phyloP scores from a whole-genome alignment of 1,140 invertebrate species.

The Hyles vespertilio region DNA sequence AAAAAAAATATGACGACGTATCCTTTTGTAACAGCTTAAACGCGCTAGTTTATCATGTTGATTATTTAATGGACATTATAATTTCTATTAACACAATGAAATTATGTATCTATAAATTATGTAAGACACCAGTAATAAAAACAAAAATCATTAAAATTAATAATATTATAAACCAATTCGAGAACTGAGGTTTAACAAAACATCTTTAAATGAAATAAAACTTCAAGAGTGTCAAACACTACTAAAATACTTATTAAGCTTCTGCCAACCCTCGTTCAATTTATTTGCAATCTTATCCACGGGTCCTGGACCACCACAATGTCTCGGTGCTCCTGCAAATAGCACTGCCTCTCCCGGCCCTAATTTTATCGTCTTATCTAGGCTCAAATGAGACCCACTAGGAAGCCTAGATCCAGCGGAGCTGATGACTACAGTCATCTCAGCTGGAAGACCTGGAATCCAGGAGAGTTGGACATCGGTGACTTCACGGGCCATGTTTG shows the following conservation, averaged over 20 bases:
- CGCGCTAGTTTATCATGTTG: too few species aligned
- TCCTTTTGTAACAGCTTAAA: too few species aligned
- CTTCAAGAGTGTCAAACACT: constrained; percentile 23
- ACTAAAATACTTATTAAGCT: constrained; percentile 66
- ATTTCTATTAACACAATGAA: too few species aligned
- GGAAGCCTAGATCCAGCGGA: constrained; percentile 47
- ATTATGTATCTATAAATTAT: too few species aligned
- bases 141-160: not conserved
- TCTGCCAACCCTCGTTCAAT: constrained; percentile 66
- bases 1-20: too few species aligned
- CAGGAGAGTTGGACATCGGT: constrained; percentile 43
- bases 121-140: too few species aligned
- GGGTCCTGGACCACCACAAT: constrained; percentile 62
- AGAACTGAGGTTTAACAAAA: not conserved
- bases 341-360: constrained; percentile 50
- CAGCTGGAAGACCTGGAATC: constrained; percentile 51
- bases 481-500: constrained; percentile 40
- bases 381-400: constrained; percentile 34
- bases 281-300: constrained; percentile 67
- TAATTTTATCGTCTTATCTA: constrained; percentile 51
- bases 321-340: constrained; percentile 46
- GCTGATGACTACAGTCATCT: constrained; percentile 52
- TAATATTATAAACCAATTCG: not conserved
- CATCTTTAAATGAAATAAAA: not conserved
- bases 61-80: too few species aligned